A percentile compares a stretch with the other conserved stretches of the same genome.
These are phyloP conservation scores for Cliona cf. orientalis DNA, from an alignment of 37 sponge, comb jelly and placozoan species.

Conservation along the genomic window DNA sequence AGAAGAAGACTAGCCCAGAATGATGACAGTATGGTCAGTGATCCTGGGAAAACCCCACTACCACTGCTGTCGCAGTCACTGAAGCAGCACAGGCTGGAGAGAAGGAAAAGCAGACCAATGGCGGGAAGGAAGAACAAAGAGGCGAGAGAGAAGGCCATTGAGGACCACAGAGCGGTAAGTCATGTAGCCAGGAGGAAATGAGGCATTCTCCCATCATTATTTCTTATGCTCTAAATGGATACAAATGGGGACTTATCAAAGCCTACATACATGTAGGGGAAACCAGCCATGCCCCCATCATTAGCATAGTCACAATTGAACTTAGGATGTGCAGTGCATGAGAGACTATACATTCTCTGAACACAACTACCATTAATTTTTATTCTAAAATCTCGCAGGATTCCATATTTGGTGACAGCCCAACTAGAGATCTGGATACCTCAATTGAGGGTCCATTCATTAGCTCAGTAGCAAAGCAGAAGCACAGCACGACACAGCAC, in stretches of 20 bases:
- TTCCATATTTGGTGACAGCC: conserved; percentile 75
- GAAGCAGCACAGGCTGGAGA: not conserved
- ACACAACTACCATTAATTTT: not conserved
- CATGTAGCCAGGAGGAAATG: no score
- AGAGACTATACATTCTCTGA: not conserved
- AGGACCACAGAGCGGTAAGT: conserved; percentile 66
- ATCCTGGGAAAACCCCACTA: not conserved
- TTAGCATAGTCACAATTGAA: no score
- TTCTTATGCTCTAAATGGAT: no score
- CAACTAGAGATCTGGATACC: not conserved
- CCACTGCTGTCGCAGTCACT: not conserved
- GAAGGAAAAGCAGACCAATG: conserved; percentile 59
- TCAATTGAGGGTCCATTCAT: not conserved
- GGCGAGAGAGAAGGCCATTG: conserved; percentile 64
- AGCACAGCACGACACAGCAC: not conserved
- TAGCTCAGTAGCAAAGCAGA: not conserved
- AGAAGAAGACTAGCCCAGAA: not conserved
- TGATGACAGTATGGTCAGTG: not conserved
- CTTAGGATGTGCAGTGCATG: not conserved
- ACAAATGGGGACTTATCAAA: no score
- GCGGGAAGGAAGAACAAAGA: conserved; percentile 77
- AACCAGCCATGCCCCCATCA: no score
- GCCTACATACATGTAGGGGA: no score
- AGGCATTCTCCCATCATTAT: no score
- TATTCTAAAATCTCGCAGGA: conserved; percentile 38